A percentile compares a stretch with the other conserved stretches of the same genome.
Evolutionary conservation across 2,113 vertebrate species (phyloP).

Genomic region (Osmerus mordax): DNA sequence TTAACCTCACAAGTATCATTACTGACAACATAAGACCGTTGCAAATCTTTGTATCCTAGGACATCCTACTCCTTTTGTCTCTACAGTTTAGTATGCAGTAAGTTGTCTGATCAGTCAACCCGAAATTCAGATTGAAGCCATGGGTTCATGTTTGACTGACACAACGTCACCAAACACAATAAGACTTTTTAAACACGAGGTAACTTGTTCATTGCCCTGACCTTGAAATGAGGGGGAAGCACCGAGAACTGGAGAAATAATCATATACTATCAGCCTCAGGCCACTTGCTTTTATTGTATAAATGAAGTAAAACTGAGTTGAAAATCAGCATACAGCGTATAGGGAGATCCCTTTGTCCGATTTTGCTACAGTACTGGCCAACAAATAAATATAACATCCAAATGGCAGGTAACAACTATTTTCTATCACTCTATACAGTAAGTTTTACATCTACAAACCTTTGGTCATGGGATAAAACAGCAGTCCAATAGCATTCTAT

Average conservation of each 20-base stretch:
- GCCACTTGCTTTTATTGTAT: not conserved
- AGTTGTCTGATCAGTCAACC: not conserved
- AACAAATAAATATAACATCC: slow-evolving; percentile 13
- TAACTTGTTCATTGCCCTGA: not conserved
- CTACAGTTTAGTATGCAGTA: not conserved
- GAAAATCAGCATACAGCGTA: not conserved
- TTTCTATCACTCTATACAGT: no score
- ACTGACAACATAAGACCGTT: no score
- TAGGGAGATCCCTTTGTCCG: not conserved
- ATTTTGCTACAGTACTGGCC: not conserved
- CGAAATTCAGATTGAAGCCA: no score
- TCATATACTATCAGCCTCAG: not conserved
- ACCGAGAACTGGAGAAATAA: not conserved
- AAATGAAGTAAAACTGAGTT: not conserved
- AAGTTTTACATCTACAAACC: no score
- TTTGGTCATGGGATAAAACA: not conserved
- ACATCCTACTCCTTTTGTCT: no score
- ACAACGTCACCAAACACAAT: not conserved
- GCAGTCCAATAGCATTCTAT: not conserved
- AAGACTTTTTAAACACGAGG: not conserved
- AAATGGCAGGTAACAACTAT: not conserved
- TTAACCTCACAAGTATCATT: no score
- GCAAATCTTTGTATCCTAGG: not conserved
- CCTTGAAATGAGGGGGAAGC: not conserved
- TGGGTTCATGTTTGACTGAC: not conserved